A percentile compares a stretch with the other conserved stretches of the same genome.
These are phyloP conservation scores for Cyclura pinguis DNA, from an alignment of 2,797 vertebrate species.

Conservation along the genomic window DNA sequence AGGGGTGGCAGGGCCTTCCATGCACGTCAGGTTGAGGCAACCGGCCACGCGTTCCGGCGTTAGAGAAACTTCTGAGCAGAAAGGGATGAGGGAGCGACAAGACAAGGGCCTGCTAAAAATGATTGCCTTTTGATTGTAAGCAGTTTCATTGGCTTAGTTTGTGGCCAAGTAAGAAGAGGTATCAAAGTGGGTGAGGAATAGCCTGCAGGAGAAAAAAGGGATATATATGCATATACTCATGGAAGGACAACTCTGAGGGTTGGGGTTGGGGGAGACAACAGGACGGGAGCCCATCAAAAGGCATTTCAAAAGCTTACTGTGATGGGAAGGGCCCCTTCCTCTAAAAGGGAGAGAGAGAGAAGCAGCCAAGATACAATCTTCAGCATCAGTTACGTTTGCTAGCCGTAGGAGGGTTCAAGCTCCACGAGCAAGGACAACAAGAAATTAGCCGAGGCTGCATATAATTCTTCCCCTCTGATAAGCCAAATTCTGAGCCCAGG, in stretches of 20 bases:
- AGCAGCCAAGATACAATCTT: not conserved
- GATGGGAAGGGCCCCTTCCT: not conserved
- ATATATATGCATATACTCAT: too few species aligned
- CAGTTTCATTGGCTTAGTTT: slow-evolving; percentile 58
- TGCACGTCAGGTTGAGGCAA: slow-evolving; percentile 59
- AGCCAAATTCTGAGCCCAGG: not conserved
- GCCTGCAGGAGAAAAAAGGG: not conserved
- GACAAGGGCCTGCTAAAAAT: not conserved
- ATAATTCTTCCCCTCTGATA: not conserved
- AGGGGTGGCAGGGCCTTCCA: not conserved
- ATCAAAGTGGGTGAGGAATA: slow-evolving; percentile 11
- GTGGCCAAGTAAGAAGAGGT: slow-evolving; percentile 53
- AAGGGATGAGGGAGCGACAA: slow-evolving; percentile 45
- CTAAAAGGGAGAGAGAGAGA: not conserved
- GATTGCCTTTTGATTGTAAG: slow-evolving; percentile 56
- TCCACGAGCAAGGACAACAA: not conserved
- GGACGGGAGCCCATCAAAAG: not conserved
- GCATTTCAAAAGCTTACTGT: not conserved
- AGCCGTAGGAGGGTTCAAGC: not conserved
- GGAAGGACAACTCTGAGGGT: not conserved
- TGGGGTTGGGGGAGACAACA: too few species aligned
- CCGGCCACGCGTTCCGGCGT: slow-evolving; percentile 49
- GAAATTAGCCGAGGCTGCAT: not conserved
- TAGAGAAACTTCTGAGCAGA: not conserved
- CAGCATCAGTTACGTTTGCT: not conserved